Conservation (phyloP, 2,113 vertebrate genomes). For the Oxyruncus cristatus region DNA sequence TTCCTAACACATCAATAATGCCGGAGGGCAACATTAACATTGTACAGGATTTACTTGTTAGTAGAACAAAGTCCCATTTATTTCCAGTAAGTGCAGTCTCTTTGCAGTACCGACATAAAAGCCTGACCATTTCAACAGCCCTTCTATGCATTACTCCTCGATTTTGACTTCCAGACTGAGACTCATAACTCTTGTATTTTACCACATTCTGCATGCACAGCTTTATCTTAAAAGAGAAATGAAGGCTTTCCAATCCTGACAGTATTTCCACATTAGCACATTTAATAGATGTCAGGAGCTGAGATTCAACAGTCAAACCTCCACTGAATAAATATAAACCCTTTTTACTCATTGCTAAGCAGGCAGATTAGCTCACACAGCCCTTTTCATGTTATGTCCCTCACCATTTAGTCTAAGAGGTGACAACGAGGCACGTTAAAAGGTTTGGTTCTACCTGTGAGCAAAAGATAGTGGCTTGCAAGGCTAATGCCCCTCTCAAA, state of each 20-base stretch:
- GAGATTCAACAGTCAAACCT: not conserved
- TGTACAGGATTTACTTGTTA: not conserved
- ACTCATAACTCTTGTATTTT: not conserved
- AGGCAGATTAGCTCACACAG: not conserved
- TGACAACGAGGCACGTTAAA: not conserved
- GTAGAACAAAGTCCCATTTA: not conserved
- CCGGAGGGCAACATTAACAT: not conserved
- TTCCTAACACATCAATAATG: not conserved
- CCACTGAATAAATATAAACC: constrained; percentile 8
- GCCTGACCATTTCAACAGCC: not conserved
- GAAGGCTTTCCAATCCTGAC: not conserved
- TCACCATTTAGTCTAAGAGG: not conserved
- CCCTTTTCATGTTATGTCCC: not conserved
- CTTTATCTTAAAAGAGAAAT: not conserved
- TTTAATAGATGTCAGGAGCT: not conserved
- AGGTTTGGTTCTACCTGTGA: not conserved
- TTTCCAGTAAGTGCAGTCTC: not conserved
- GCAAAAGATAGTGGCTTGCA: not conserved
- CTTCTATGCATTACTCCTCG: not conserved
- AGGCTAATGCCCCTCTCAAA: not conserved
- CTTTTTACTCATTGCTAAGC: not conserved
- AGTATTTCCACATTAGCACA: constrained; percentile 39
- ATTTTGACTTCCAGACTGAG: not conserved
- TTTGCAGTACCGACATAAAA: not conserved
- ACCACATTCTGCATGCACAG: not conserved